phyloP scores from a whole-genome alignment of 2,888 invertebrate species.

The Bombylius discolor region DNA sequence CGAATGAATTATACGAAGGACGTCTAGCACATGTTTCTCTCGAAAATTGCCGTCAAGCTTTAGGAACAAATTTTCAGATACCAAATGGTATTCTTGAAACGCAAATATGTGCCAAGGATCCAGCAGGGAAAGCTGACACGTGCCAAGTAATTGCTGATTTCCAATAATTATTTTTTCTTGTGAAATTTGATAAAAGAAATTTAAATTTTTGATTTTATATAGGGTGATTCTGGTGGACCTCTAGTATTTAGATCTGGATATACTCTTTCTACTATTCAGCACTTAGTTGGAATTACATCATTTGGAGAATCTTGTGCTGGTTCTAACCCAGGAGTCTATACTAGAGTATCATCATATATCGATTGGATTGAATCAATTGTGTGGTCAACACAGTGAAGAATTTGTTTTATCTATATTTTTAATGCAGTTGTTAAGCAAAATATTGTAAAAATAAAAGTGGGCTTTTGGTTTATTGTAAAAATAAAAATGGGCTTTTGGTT shows the following conservation, averaged over 20 bases:
- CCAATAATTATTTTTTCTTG: no score
- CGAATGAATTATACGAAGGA: conserved; percentile 28
- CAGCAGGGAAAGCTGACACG: background rate
- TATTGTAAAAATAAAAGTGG: no score
- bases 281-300: conserved; percentile 16
- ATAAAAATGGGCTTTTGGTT: no score
- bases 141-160: conserved; percentile 15
- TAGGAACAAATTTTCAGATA: conserved; percentile 15
- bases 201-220: conserved; percentile 14
- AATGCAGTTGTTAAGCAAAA: no score
- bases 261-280: background rate
- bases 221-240: conserved; percentile 20
- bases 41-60: conserved; percentile 22
- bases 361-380: conserved; percentile 13
- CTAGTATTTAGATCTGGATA: conserved; percentile 8
- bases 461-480: no score
- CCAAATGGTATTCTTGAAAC: conserved; percentile 23
- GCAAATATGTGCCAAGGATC: conserved; percentile 32
- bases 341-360: conserved; percentile 10
- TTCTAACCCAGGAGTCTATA: conserved; percentile 12
- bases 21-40: conserved; percentile 28
- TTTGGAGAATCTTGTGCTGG: conserved; percentile 15
- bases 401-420: no score
- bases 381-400: background rate
- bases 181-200: conserved; percentile 12